A percentile compares a stretch with the other conserved stretches of the same genome.
These are phyloP conservation scores for Apoda limacodes DNA, from an alignment of 2,888 invertebrate genomes.

Conservation along the genomic window DNA sequence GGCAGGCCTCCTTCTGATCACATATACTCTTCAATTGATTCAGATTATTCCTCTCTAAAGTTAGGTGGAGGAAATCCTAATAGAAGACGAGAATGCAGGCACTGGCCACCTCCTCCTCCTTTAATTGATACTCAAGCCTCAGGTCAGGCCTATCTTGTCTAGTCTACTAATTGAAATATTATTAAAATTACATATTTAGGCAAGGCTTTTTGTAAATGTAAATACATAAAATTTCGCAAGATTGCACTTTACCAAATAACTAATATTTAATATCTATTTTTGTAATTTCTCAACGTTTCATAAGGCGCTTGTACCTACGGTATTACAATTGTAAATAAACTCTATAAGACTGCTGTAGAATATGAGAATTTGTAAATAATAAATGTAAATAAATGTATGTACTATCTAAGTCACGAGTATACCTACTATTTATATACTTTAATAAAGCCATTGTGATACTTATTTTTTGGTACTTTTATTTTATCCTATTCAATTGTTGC, in stretches of 20 bases:
- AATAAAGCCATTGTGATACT: constrained; percentile 71
- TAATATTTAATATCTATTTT: constrained; percentile 62
- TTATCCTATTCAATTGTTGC: constrained; percentile 23
- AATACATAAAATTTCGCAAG: too few relatives aligned
- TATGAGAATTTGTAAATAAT: constrained; percentile 65
- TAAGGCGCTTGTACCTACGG: constrained; percentile 45
- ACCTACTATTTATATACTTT: constrained; percentile 69
- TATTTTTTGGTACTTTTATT: constrained; percentile 53
- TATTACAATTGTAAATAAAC: constrained; percentile 56
- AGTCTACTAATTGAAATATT: constrained; percentile 38
- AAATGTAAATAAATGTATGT: constrained; percentile 63
- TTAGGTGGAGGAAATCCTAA: constrained; percentile 65
- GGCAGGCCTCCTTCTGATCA: constrained; percentile 87
- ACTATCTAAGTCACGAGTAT: constrained; percentile 60
- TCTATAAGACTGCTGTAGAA: constrained; percentile 70
- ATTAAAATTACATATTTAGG: constrained; percentile 41
- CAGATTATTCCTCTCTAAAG: constrained; percentile 87
- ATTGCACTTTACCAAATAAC: constrained; percentile 67
- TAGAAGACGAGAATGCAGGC: constrained; percentile 53
- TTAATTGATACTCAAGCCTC: constrained; percentile 53
- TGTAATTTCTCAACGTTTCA: constrained; percentile 59
- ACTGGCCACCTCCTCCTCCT: constrained; percentile 61
- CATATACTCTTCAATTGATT: constrained; percentile 91
- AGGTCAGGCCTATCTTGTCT: constrained; percentile 65
- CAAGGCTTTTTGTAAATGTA: constrained; percentile 61